Percentiles rank a stretch among this genome's conserved stretches.
Evolutionary conservation across 2,797 vertebrate genomes (phyloP).

Genomic region (Xyrichtys novacula): DNA sequence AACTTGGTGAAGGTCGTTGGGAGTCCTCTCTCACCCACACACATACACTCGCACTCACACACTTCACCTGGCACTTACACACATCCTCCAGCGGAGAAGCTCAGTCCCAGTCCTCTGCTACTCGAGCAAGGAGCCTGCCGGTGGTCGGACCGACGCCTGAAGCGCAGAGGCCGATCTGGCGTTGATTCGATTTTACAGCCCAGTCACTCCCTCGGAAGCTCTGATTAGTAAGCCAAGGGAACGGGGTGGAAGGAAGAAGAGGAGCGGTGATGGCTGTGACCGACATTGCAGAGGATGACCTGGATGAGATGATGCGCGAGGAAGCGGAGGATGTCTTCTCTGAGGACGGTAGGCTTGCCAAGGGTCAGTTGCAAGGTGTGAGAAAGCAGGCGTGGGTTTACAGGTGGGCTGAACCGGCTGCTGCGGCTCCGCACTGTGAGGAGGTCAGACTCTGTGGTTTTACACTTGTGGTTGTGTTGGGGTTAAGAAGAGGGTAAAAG

Average conservation of each 20-base stretch:
- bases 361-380: conserved; percentile 36
- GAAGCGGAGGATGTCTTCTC: conserved; percentile 86
- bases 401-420: conserved; percentile 34
- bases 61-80: conserved; percentile 61
- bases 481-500: conserved; percentile 37
- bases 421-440: neutral
- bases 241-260: conserved; percentile 31
- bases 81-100: conserved; percentile 48
- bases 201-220: conserved; percentile 51
- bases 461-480: conserved; percentile 31
- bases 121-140: conserved; percentile 62
- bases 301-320: conserved; percentile 80
- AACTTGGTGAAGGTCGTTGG: conserved; percentile 75
- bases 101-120: conserved; percentile 59
- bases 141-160: conserved; percentile 64
- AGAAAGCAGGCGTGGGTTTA: conserved; percentile 39
- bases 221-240: conserved; percentile 37
- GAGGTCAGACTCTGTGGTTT: conserved; percentile 26
- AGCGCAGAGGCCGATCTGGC: conserved; percentile 63
- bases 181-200: conserved; percentile 67
- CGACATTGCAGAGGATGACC: conserved; percentile 77
- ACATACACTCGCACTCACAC: conserved; percentile 49
- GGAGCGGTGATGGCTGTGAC: conserved; percentile 75
- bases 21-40: conserved; percentile 69
- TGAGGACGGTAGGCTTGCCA: conserved; percentile 78